Conservation (phyloP, 2,797 vertebrate species). For the Heterohyrax brucei region DNA sequence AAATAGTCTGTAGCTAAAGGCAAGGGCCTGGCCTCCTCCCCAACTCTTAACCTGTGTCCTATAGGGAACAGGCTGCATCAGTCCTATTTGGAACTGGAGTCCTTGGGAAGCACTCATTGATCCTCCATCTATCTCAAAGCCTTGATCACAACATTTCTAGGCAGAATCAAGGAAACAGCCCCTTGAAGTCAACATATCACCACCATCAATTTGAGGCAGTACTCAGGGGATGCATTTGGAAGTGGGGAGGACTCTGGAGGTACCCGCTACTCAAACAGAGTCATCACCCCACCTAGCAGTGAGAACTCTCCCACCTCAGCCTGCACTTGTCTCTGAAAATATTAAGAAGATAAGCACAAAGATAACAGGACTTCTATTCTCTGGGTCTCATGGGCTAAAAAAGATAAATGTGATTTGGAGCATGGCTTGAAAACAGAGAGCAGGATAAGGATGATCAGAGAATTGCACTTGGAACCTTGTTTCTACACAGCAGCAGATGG, state of each 20-base stretch:
- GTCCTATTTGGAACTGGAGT: background rate
- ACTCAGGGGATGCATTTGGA: background rate
- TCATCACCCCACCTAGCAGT: fast-evolving
- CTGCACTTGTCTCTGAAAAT: background rate
- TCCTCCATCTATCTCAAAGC: background rate
- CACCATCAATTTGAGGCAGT: background rate
- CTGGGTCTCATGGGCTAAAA: background rate
- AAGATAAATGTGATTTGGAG: background rate
- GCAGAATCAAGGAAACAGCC: background rate
- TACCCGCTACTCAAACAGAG: background rate
- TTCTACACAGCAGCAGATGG: fast-evolving
- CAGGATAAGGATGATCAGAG: background rate
- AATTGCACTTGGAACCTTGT: background rate
- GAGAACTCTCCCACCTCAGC: background rate
- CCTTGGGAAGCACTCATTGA: background rate
- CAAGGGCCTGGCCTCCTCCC: background rate
- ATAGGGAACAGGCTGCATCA: background rate
- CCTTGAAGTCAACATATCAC: background rate
- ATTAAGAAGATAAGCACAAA: background rate
- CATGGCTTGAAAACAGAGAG: background rate
- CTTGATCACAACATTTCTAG: background rate
- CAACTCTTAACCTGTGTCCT: background rate
- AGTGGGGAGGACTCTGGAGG: background rate
- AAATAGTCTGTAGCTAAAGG: background rate
- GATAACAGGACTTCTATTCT: no score